These are phyloP conservation scores for Rhinichthys osculus DNA, from an alignment of 2,797 vertebrate genomes.

Conservation along the genomic window DNA sequence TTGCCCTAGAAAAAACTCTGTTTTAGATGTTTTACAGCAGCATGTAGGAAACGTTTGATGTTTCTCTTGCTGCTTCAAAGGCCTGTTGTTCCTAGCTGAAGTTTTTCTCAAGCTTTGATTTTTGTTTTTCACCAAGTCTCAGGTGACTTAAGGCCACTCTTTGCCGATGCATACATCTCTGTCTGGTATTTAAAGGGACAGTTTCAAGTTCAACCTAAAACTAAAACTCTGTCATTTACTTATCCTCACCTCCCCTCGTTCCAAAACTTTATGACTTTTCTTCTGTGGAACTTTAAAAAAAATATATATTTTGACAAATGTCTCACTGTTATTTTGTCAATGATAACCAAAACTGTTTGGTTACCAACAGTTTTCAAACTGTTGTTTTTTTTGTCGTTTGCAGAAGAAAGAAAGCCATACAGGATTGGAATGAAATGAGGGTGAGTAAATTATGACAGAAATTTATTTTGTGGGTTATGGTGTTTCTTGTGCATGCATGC, in stretches of 20 bases:
- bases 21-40: conserved; percentile 31
- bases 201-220: not conserved
- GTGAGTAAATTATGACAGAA: not conserved
- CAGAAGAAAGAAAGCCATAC: not conserved
- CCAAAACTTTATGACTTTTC: not conserved
- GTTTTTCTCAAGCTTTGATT: conserved; percentile 22
- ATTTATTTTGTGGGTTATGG: not conserved
- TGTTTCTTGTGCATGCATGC: not conserved
- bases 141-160: conserved; percentile 6
- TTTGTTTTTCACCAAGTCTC: conserved; percentile 21
- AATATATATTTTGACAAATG: not conserved
- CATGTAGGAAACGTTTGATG: conserved; percentile 48
- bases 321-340: not conserved
- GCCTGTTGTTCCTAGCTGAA: conserved; percentile 22
- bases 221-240: not conserved
- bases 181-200: not conserved
- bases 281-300: not conserved
- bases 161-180: not conserved
- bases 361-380: not conserved
- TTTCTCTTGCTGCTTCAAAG: conserved; percentile 35
- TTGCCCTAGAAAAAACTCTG: conserved; percentile 38
- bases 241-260: not conserved
- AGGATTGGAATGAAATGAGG: conserved; percentile 4
- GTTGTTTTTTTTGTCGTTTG: not conserved
- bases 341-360: not conserved